These are phyloP conservation scores for Leptinotarsa rubiginosa DNA, from an alignment of 2,888 invertebrate genomes.

Conservation along the genomic window DNA sequence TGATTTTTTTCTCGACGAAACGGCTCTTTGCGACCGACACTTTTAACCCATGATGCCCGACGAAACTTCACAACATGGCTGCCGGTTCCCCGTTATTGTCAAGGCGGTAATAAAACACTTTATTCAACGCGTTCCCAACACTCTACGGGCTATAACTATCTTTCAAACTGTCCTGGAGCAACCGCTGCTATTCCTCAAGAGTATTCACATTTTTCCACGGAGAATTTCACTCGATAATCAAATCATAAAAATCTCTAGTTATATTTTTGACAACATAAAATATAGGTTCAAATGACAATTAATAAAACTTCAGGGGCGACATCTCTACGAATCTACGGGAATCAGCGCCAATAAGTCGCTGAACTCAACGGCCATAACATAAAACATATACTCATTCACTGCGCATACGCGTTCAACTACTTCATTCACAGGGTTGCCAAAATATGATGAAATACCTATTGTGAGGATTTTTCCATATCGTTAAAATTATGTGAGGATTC, in stretches of 20 bases:
- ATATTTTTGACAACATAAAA: conserved; percentile 65
- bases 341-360: conserved; percentile 21
- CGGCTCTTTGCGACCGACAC: conserved; percentile 53
- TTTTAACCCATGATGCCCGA: conserved; percentile 67
- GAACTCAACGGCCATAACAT: conserved; percentile 22
- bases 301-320: conserved; percentile 51
- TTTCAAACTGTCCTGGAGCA: conserved; percentile 8
- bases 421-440: background rate
- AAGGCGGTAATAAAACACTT: conserved; percentile 49
- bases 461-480: too few species aligned
- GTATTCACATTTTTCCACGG: conserved; percentile 27
- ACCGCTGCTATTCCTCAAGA: conserved; percentile 5
- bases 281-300: conserved; percentile 63
- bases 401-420: conserved; percentile 4
- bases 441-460: background rate
- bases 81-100: conserved; percentile 66
- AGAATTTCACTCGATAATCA: conserved; percentile 38
- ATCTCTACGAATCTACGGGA: conserved; percentile 49
- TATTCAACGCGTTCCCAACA: conserved; percentile 1
- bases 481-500: too few species aligned
- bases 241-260: conserved; percentile 62
- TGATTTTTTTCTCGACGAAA: conserved; percentile 47
- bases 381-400: background rate
- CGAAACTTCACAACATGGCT: conserved; percentile 67
- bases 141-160: background rate